phyloP scores from a whole-genome alignment of 2,888 invertebrate genomes.

The Cataglyphis cursor region DNA sequence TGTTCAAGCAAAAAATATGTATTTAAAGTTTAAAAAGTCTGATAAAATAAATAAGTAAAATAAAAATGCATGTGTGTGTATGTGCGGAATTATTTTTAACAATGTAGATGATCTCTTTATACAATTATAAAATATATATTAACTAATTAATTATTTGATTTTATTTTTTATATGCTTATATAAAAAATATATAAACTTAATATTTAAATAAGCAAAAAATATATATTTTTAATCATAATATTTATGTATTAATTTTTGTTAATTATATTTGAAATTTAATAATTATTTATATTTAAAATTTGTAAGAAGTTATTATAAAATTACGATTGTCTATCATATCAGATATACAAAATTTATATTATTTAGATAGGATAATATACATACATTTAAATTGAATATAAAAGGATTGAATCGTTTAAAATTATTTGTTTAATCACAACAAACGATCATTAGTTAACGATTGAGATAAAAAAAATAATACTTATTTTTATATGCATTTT shows the following conservation, averaged over 20 bases:
- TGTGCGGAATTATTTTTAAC: not conserved
- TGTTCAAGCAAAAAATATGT: not conserved
- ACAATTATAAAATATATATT: not conserved
- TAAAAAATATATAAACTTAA: not conserved
- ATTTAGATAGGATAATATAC: not conserved
- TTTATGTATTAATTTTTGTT: not conserved
- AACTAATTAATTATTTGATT: not conserved
- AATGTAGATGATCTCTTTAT: not conserved
- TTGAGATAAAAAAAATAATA: conserved; percentile 6
- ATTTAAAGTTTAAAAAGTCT: not conserved
- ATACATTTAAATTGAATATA: conserved; percentile 5
- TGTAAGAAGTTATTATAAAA: not conserved
- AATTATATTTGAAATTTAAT: conserved; percentile 7
- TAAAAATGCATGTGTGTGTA: not conserved
- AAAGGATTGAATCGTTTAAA: not conserved
- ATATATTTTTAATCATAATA: conserved; percentile 2
- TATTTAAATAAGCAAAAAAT: not conserved
- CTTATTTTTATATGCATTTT: not conserved
- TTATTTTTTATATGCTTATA: not conserved
- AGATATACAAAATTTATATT: not conserved
- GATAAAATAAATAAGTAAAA: not conserved
- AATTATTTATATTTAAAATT: conserved; percentile 12
- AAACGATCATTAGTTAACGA: not conserved
- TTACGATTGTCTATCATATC: not conserved
- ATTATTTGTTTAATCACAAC: not conserved